Percentiles rank a stretch among this genome's conserved stretches.
phyloP scores from a whole-genome alignment of 2,113 vertebrate genomes.

The Ctenodactylus gundi region DNA sequence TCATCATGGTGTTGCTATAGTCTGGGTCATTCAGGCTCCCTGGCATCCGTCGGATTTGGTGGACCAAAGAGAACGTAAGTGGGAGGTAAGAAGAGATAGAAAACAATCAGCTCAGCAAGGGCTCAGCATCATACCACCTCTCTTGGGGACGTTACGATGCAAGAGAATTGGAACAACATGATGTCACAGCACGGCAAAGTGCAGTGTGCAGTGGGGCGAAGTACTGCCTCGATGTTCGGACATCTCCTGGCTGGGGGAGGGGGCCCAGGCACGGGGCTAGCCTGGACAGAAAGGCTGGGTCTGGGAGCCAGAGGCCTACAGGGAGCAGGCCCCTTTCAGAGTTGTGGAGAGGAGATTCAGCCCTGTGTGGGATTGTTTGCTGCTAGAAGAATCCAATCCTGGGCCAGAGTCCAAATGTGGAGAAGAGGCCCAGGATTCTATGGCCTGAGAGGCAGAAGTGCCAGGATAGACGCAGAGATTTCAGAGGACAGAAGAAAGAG shows the following conservation, averaged over 20 bases:
- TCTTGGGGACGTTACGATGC: not conserved
- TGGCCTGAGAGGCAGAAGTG: not conserved
- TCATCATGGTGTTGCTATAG: not conserved
- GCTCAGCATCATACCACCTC: not conserved
- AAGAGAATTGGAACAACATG: not conserved
- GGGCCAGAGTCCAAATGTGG: not conserved
- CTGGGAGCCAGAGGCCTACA: not conserved
- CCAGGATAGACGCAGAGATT: not conserved
- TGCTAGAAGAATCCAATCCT: not conserved
- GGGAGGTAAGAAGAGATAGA: not conserved
- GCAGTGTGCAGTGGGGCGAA: not conserved
- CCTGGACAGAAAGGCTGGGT: not conserved
- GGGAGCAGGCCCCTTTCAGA: not conserved
- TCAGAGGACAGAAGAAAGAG: not conserved
- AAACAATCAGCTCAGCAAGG: not conserved
- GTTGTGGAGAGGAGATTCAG: not conserved
- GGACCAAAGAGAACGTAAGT: not conserved
- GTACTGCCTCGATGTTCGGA: no score
- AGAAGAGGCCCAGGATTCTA: not conserved
- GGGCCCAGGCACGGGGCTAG: not conserved
- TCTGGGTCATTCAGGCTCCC: not conserved
- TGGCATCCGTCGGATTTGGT: not conserved
- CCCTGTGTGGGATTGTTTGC: not conserved
- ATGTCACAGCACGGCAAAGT: fast-evolving
- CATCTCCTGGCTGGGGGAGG: not conserved